Percentiles rank a stretch among this genome's conserved stretches.
Conservation (phyloP, 2,113 vertebrate species). For the Tragelaphus strepsiceros region DNA sequence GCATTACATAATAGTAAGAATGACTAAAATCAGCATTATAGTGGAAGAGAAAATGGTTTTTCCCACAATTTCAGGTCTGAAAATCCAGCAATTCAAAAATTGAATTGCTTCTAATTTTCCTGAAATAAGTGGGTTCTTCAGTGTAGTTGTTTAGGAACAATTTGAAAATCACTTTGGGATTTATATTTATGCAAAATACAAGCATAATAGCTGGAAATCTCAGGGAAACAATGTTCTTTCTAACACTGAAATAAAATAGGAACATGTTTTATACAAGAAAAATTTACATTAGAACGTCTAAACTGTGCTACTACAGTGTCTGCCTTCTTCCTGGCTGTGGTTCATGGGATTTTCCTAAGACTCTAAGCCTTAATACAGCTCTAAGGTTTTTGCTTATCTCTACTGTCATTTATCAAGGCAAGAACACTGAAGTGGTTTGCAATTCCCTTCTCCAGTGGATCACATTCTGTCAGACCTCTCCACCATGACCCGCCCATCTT, state of each 20-base stretch:
- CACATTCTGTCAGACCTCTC: too few relatives aligned
- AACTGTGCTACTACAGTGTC: not conserved
- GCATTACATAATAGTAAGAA: not conserved
- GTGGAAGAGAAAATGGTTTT: not conserved
- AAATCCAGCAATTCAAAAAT: not conserved
- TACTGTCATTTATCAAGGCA: too few relatives aligned
- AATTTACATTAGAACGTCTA: not conserved
- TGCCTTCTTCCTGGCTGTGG: not conserved
- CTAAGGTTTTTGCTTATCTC: not conserved
- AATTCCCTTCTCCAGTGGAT: too few relatives aligned
- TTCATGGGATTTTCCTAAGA: not conserved
- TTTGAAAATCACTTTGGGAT: not conserved
- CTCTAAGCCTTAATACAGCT: not conserved
- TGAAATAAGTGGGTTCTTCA: not conserved
- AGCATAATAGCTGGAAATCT: not conserved
- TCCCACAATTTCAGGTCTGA: not conserved
- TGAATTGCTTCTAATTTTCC: not conserved
- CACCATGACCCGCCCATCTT: too few relatives aligned
- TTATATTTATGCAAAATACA: not conserved
- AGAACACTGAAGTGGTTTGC: too few relatives aligned
- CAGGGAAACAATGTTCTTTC: not conserved
- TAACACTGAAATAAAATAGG: not conserved
- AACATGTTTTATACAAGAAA: not conserved
- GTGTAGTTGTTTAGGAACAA: not conserved
- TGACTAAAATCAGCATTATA: not conserved